These are phyloP conservation scores for Rhyacichthys aspro DNA, from an alignment of 2,797 vertebrate species.

Conservation along the genomic window DNA sequence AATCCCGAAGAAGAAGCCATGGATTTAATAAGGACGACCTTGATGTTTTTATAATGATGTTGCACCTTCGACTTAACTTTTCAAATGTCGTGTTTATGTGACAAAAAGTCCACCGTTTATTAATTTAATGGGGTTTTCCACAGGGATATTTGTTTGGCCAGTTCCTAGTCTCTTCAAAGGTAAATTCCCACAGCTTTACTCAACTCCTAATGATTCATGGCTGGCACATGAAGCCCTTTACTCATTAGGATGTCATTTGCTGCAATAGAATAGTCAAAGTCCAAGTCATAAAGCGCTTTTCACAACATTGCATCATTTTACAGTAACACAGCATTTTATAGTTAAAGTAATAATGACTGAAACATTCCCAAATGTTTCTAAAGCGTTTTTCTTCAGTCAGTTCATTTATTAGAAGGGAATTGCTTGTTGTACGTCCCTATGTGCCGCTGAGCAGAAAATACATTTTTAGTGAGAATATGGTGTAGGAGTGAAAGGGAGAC, in stretches of 20 bases:
- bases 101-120: conserved; percentile 42
- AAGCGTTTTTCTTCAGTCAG: neutral
- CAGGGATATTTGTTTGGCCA: neutral
- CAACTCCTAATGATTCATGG: conserved; percentile 58
- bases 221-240: conserved; percentile 66
- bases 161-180: no score
- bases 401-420: neutral
- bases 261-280: no score
- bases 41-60: conserved; percentile 28
- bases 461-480: conserved; percentile 40
- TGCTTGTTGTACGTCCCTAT: conserved; percentile 28
- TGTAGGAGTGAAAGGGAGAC: neutral
- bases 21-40: conserved; percentile 42
- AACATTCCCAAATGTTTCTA: neutral
- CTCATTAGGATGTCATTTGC: neutral
- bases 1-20: conserved; percentile 14
- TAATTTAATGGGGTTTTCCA: conserved; percentile 11
- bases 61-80: conserved; percentile 45
- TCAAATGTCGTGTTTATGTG: conserved; percentile 42
- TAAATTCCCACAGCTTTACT: conserved; percentile 18
- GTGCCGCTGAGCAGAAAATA: conserved; percentile 62
- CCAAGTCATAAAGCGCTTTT: no score
- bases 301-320: no score
- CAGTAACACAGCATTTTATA: no score
- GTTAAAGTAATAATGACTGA: no score